Conservation (phyloP, 2,113 vertebrate species). For the Rhinogobius similis region DNA sequence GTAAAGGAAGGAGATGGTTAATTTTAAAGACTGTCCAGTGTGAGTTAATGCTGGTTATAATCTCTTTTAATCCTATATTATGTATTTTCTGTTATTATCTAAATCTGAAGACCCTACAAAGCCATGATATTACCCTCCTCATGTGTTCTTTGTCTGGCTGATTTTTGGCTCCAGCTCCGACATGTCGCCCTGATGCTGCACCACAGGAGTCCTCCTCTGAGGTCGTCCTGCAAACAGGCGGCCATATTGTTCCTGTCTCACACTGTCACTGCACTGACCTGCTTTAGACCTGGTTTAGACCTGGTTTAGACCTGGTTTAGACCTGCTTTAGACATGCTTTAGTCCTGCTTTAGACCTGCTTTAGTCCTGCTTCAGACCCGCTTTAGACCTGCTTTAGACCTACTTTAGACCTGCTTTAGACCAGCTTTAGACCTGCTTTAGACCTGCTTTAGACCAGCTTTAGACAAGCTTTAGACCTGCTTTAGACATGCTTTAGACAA, state of each 20-base stretch:
- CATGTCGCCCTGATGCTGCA: slow-evolving; percentile 50
- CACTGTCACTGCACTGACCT: slow-evolving; percentile 18
- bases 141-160: no score
- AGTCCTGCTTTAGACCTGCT: background rate
- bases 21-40: no score
- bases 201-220: slow-evolving; percentile 44
- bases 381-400: background rate
- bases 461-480: background rate
- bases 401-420: background rate
- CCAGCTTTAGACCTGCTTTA: background rate
- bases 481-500: background rate
- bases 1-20: no score
- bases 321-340: background rate
- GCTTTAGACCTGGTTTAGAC: background rate
- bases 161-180: slow-evolving; percentile 53
- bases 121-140: no score
- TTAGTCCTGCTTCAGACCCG: background rate
- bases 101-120: no score
- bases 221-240: slow-evolving; percentile 6
- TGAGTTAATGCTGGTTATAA: no score
- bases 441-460: background rate
- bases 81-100: no score
- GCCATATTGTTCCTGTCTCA: slow-evolving; percentile 49
- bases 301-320: background rate
- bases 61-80: no score